A percentile compares a stretch with the other conserved stretches of the same genome.
Evolutionary conservation across 2,113 vertebrate genomes (phyloP).

Genomic region (Neomonachus schauinslandi): DNA sequence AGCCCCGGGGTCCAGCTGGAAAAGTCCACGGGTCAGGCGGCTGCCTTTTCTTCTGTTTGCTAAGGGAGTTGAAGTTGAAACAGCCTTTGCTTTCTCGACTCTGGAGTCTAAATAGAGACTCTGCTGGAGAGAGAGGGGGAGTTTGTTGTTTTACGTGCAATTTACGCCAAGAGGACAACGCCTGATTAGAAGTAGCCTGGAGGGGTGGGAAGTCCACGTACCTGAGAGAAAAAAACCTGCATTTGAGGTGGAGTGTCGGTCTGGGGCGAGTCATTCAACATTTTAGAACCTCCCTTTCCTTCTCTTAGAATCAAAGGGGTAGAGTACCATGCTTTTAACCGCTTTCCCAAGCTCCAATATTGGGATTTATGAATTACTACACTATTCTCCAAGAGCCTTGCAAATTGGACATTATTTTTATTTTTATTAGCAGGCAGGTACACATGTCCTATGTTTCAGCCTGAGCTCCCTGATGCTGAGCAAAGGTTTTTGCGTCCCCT

Average conservation of each 20-base stretch:
- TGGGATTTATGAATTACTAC: neutral
- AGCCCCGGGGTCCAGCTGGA: neutral
- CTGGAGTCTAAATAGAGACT: conserved; percentile 36
- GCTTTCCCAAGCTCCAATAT: neutral
- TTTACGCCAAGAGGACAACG: conserved; percentile 14
- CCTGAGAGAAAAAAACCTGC: neutral
- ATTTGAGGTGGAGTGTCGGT: neutral
- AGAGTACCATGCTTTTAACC: neutral
- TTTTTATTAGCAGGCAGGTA: neutral
- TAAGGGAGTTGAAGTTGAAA: conserved; percentile 54
- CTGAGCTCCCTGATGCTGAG: neutral
- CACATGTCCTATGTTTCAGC: conserved; percentile 9
- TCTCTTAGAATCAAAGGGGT: neutral
- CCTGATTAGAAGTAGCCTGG: neutral
- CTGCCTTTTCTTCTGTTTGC: conserved; percentile 55
- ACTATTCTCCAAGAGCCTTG: neutral
- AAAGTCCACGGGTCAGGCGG: neutral
- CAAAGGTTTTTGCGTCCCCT: conserved; percentile 25
- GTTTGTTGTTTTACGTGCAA: neutral
- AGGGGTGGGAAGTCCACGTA: neutral
- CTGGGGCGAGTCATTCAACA: neutral
- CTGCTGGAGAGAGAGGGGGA: neutral
- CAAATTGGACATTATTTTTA: neutral
- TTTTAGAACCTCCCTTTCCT: neutral
- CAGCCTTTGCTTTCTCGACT: conserved; percentile 33